A percentile compares a stretch with the other conserved stretches of the same genome.
Conservation (phyloP, 2,113 vertebrate genomes). For the Dromaius novaehollandiae region DNA sequence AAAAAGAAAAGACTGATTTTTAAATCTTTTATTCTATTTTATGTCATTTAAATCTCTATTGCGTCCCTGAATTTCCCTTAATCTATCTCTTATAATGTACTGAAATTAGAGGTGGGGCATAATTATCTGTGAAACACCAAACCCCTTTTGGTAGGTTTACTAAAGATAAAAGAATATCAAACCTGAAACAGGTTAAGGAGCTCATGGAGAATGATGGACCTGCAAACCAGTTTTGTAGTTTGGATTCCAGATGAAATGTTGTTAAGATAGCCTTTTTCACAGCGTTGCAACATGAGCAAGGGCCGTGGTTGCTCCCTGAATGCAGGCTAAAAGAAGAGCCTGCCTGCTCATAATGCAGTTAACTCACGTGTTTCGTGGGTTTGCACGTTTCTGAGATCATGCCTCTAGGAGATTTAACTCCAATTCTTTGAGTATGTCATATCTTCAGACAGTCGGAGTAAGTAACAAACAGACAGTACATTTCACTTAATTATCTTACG, state of each 20-base stretch:
- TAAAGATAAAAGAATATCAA: constrained; percentile 38
- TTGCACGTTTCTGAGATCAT: not conserved
- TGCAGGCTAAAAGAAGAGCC: not conserved
- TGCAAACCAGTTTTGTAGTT: constrained; percentile 19
- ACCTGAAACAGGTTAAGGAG: constrained; percentile 26
- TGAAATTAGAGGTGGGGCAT: constrained; percentile 37
- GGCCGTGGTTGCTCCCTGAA: not conserved
- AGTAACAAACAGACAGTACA: not conserved
- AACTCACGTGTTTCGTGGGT: not conserved
- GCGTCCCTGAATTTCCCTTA: constrained; percentile 37
- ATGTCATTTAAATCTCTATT: constrained; percentile 44
- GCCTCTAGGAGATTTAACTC: not conserved
- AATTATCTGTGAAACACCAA: constrained; percentile 34
- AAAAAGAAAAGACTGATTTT: constrained; percentile 51
- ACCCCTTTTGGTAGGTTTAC: constrained; percentile 28
- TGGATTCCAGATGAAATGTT: constrained; percentile 9
- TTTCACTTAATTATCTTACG: not conserved
- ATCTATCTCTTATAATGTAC: constrained; percentile 6
- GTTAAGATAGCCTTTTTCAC: constrained; percentile 22
- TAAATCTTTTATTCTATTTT: constrained; percentile 58
- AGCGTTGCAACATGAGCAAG: not conserved
- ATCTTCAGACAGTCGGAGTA: not conserved
- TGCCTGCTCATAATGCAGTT: not conserved
- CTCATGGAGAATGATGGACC: not conserved
- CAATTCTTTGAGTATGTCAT: not conserved